Evolutionary conservation across 2,797 vertebrate species (phyloP).

Genomic region (Lepus townsendii): DNA sequence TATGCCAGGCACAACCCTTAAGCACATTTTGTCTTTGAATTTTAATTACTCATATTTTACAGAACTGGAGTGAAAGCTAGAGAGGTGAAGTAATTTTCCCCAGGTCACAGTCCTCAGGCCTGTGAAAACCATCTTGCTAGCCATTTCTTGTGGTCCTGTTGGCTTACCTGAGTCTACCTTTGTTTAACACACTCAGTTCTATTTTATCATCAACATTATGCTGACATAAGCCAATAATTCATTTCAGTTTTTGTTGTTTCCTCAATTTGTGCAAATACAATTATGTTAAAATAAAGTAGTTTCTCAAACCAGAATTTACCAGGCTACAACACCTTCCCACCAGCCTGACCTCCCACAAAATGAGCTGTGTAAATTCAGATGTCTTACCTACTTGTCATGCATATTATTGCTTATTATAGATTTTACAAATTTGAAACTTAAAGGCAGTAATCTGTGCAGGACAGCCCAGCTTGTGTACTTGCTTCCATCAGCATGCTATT

Average conservation of each 20-base stretch:
- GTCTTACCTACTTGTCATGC: slow-evolving; percentile 1
- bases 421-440: slow-evolving; percentile 43
- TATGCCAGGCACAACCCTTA: neutral
- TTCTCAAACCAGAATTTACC: neutral
- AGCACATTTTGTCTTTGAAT: neutral
- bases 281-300: neutral
- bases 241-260: neutral
- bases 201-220: neutral
- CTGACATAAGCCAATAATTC: neutral
- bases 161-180: neutral
- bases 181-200: neutral
- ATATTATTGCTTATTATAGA: slow-evolving; percentile 40
- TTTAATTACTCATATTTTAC: slow-evolving; percentile 5
- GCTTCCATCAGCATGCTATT: slow-evolving; percentile 32
- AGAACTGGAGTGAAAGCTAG: neutral
- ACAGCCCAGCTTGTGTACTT: neutral
- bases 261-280: slow-evolving; percentile 5
- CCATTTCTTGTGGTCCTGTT: neutral
- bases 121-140: neutral
- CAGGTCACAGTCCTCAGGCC: neutral
- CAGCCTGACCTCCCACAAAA: neutral
- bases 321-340: neutral
- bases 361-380: neutral
- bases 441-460: neutral
- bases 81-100: neutral